A percentile compares a stretch with the other conserved stretches of the same genome.
These are phyloP conservation scores for Hemicentrotus pulcherrimus DNA, from an alignment of 35 echinoderm and acorn worm genomes.

Conservation along the genomic window DNA sequence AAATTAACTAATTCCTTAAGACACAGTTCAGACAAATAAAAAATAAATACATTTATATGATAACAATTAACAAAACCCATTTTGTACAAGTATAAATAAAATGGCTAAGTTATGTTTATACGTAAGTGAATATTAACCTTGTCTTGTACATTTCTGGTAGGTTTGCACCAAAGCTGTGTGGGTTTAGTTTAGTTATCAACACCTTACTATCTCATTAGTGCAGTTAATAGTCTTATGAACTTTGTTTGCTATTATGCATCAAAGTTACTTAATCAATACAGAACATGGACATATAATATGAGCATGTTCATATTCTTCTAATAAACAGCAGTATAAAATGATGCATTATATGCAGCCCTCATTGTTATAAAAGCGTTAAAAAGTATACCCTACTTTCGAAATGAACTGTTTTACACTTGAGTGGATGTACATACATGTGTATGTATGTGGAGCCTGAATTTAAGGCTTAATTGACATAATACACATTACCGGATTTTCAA, in stretches of 20 bases:
- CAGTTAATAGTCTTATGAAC: no score
- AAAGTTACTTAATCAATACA: no score
- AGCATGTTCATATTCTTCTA: no score
- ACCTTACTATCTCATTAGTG: neutral
- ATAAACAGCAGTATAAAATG: no score
- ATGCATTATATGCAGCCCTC: no score
- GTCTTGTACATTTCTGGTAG: neutral
- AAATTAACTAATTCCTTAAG: neutral
- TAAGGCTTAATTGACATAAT: neutral
- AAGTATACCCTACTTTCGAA: no score
- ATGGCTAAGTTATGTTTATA: constrained; percentile 3
- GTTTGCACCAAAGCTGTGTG: neutral
- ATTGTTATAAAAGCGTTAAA: no score
- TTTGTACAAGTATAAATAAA: neutral
- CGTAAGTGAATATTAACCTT: neutral
- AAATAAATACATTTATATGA: neutral
- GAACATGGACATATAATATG: no score
- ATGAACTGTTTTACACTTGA: no score
- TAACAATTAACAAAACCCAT: neutral
- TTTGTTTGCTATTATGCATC: no score
- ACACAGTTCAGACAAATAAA: neutral
- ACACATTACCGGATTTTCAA: neutral
- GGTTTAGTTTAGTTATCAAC: neutral
- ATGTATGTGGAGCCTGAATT: neutral
- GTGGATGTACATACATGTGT: neutral